Base-by-base conservation (phyloP, 1,140 invertebrate genomes). In the Nymphalis io region DNA sequence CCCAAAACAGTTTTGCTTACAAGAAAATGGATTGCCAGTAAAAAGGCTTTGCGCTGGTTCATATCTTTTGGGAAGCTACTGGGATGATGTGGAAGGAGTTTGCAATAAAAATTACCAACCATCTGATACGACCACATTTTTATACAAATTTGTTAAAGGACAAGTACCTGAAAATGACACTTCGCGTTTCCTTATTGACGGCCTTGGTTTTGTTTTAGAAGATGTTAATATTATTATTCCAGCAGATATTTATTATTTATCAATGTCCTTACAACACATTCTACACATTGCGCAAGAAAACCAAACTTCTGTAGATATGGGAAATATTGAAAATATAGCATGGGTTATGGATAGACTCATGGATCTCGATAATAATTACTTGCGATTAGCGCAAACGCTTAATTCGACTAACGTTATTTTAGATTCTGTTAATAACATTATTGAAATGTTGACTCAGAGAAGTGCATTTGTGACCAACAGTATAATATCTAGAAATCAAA, bases 391-490 rank as follows among this genome's bases (percentile, higher is more conserved):
- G 6, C 87, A 91, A 70, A 85, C 85, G 16, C 78, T 93, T 27
- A 93, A 93, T 72, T 93, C 93, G 12, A 93, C 93, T 3, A 93
- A 93, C 76, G 85, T 92, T 21, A 85, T 93, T 39, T 75, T 93
- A 27, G 92, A 93, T 75, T 88, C 92, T 1, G 81, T 93, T 40
- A 92, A 91, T 76, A 81, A 80, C 58, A 85, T 92, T 23, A 81
- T 92, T 61, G 83, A 89, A 75, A 81, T 84, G 61, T 82, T 87
- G 48, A 79, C 82, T 27, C 58, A 77, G 63, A 80, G 70, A 70
- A 81, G 74, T 33, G 51, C 12, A 38, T n/a, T 21, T 40, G 58
- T 18, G 72, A 75, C 51, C 76, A 15, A 65, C 51, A 65, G 76
- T 6, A 12, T 63, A 15, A 12, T 10, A 51, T 38, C 27, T 15